Conservation (phyloP, 1,140 invertebrate genomes). For the Tetramorium alpestre region DNA sequence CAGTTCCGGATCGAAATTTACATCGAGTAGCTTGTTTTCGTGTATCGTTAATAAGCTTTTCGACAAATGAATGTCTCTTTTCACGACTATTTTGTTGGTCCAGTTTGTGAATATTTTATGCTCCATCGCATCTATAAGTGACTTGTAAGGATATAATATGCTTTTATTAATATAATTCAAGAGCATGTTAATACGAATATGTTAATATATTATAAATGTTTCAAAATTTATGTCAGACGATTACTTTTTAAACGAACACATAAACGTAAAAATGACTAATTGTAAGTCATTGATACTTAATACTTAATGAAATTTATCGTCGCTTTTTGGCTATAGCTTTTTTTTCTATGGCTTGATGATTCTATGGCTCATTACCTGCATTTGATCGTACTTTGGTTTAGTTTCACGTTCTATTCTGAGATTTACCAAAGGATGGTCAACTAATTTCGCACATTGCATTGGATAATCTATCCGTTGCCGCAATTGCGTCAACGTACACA, state of each 20-base stretch:
- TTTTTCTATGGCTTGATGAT: background rate
- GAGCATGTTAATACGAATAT: background rate
- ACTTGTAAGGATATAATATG: conserved; percentile 61
- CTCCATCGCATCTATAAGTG: conserved; percentile 66
- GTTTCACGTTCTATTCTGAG: conserved; percentile 65
- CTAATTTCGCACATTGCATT: conserved; percentile 83
- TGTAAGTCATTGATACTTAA: background rate
- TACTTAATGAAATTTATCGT: too few relatives aligned
- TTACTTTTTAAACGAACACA: background rate
- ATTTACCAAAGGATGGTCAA: conserved; percentile 77
- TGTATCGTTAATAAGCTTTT: conserved; percentile 72
- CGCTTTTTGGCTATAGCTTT: background rate
- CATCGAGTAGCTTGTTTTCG: conserved; percentile 63
- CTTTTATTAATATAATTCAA: conserved; percentile 22
- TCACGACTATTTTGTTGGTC: conserved; percentile 68
- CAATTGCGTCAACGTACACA: conserved; percentile 91
- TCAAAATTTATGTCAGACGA: background rate
- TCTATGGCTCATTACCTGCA: conserved; percentile 68
- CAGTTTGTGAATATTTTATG: conserved; percentile 77
- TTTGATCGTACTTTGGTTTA: conserved; percentile 71
- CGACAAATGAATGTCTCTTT: conserved; percentile 65
- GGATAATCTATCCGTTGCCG: conserved; percentile 87
- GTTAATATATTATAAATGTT: background rate
- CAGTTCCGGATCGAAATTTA: conserved; percentile 79
- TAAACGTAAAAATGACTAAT: background rate